Base-by-base conservation (phyloP, 2,888 invertebrate species). In the Noctua comes region DNA sequence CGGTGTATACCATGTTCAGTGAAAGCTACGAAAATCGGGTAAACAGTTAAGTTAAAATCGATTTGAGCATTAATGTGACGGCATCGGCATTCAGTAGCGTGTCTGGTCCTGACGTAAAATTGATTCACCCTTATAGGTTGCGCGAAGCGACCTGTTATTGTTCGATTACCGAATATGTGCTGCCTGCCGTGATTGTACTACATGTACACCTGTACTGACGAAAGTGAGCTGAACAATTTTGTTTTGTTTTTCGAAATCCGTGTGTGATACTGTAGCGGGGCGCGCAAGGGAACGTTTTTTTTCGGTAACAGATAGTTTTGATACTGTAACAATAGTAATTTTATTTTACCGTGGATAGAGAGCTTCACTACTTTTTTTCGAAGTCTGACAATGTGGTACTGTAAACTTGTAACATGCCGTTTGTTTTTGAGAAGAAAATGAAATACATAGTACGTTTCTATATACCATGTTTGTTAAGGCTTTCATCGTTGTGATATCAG, bases 61-160 rank as follows among this genome's bases (percentile, higher is more conserved):
- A 88, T 87, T 68, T 16, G 40, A 75, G 51, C 75, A 75, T 77
- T 81, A 85, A 73, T 68, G 70, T 82, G 74, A 79, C 73, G 76
- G 76, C 72, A 73, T 24, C 75, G 76, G 75, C 74, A 71, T 24
- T 40, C 70, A 64, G 77, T 88, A 74, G 89, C 88, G 89, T 88
- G 89, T 83, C 88, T 74, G 62, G 62, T 18, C 43, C 46, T 68
- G 79, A 82, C 79, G 70, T 71, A 66, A 77, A 88, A 89, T 88
- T 88, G 88, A 89, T 88, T 89, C 86, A 76, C 83, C 76, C 80
- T 88, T 87, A 86, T 65, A 8, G 62, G 51, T 59, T 57, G 36
- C 70, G 64, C 74, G 51, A 6, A 13, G 40, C 66, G 72, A 40
- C n/a, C 59, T 40, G 79, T 66, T 74, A 76, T 74, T 79, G 84